Percentiles rank a stretch among this genome's conserved stretches.
These are phyloP conservation scores for Myotis daubentonii DNA, from an alignment of 2,797 vertebrate genomes.

Conservation along the genomic window DNA sequence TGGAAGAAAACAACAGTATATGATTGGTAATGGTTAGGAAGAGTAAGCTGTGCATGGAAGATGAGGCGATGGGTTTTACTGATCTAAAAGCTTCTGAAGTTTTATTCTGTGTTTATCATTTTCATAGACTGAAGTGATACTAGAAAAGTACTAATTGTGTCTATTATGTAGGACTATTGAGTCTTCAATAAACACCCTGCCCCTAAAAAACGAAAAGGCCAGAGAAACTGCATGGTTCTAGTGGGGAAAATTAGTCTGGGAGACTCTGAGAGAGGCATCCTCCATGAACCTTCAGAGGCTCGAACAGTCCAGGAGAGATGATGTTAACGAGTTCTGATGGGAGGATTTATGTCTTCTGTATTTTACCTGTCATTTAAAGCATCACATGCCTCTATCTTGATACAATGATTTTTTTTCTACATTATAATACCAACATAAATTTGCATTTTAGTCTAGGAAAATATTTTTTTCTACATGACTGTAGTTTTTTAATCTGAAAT, in stretches of 20 bases:
- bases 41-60: slow-evolving; percentile 65
- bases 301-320: neutral
- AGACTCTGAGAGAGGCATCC: neutral
- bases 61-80: slow-evolving; percentile 71
- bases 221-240: neutral
- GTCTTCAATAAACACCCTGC: neutral
- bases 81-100: slow-evolving; percentile 27
- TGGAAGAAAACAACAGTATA: slow-evolving; percentile 84
- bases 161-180: fast-evolving
- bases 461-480: neutral
- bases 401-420: neutral
- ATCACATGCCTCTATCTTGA: neutral
- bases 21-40: slow-evolving; percentile 81
- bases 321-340: neutral
- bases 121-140: neutral
- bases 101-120: neutral
- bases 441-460: slow-evolving; percentile 28
- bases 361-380: slow-evolving; percentile 18
- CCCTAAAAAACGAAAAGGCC: neutral
- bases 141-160: neutral
- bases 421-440: neutral
- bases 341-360: neutral
- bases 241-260: neutral
- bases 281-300: neutral
- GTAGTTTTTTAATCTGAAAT: neutral